These are phyloP conservation scores for Bettongia penicillata DNA, from an alignment of 2,113 vertebrate species.

Conservation along the genomic window DNA sequence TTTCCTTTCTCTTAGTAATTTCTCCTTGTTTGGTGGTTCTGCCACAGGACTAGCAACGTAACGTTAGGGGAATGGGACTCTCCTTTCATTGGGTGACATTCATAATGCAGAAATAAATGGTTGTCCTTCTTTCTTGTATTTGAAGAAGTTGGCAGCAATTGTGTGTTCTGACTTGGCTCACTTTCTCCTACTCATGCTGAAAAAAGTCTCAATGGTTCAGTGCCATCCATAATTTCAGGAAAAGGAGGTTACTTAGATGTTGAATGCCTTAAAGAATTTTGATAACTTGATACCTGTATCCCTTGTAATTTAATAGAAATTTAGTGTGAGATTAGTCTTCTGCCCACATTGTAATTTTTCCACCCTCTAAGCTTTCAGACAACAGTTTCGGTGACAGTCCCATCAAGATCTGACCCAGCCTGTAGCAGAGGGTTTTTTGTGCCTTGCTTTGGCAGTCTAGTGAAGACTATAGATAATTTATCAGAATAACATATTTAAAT, in stretches of 20 bases:
- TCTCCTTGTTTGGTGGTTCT: background rate
- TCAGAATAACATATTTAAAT: background rate
- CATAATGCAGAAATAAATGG: background rate
- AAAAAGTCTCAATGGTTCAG: background rate
- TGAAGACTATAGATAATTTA: background rate
- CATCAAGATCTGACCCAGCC: background rate
- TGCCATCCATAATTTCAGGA: slow-evolving; percentile 7
- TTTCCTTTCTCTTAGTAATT: background rate
- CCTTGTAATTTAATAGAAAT: slow-evolving; percentile 52
- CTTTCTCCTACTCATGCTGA: background rate
- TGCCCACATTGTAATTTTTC: slow-evolving; percentile 9
- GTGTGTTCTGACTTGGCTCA: background rate
- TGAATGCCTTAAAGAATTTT: slow-evolving; percentile 40
- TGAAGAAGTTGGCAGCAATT: background rate
- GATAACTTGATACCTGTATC: slow-evolving; percentile 1
- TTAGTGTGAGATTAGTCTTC: background rate
- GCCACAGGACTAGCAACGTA: background rate
- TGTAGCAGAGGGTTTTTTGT: background rate
- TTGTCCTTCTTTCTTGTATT: background rate
- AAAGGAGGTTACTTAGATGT: background rate
- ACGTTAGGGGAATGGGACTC: background rate
- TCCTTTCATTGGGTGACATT: background rate
- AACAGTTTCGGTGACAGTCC: background rate
- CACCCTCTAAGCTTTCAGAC: background rate
- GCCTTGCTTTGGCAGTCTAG: background rate